phyloP scores from a whole-genome alignment of 2,797 vertebrate genomes.

The Poeciliopsis infans region DNA sequence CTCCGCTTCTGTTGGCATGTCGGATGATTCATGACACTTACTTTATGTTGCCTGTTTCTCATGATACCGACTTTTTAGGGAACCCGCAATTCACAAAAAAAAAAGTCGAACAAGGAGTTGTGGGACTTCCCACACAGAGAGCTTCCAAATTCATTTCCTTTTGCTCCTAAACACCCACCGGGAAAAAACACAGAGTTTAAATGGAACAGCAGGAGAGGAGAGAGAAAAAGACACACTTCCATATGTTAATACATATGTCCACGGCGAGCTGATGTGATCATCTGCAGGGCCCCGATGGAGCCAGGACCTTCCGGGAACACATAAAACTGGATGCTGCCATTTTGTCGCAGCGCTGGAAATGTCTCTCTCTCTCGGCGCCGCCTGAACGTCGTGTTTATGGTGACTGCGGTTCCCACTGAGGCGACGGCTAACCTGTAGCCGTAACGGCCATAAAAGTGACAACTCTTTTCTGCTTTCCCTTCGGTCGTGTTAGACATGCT shows the following conservation, averaged over 20 bases:
- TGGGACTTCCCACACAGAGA: slow-evolving; percentile 66
- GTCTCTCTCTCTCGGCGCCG: background rate
- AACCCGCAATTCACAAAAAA: slow-evolving; percentile 32
- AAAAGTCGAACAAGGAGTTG: slow-evolving; percentile 32
- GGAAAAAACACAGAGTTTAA: slow-evolving; percentile 60
- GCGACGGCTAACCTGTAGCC: background rate
- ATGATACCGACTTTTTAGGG: slow-evolving; percentile 43
- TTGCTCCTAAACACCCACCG: slow-evolving; percentile 34
- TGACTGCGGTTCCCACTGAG: background rate
- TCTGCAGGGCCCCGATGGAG: slow-evolving; percentile 24
- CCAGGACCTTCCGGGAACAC: slow-evolving; percentile 22
- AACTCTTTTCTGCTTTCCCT: background rate
- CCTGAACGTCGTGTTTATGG: background rate
- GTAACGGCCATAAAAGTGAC: background rate
- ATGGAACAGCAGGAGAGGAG: slow-evolving; percentile 58
- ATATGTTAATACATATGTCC: slow-evolving; percentile 70
- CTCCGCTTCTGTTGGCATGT: slow-evolving; percentile 38
- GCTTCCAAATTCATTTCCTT: slow-evolving; percentile 65
- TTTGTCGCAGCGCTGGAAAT: slow-evolving; percentile 39
- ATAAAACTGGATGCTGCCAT: slow-evolving; percentile 29
- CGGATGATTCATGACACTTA: slow-evolving; percentile 42
- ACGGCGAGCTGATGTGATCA: slow-evolving; percentile 58
- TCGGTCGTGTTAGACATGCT: background rate
- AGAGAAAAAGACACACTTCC: slow-evolving; percentile 50
- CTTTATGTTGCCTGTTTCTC: slow-evolving; percentile 48